Conservation (phyloP, 1,140 invertebrate genomes). For the Himalopsyche phryganea region DNA sequence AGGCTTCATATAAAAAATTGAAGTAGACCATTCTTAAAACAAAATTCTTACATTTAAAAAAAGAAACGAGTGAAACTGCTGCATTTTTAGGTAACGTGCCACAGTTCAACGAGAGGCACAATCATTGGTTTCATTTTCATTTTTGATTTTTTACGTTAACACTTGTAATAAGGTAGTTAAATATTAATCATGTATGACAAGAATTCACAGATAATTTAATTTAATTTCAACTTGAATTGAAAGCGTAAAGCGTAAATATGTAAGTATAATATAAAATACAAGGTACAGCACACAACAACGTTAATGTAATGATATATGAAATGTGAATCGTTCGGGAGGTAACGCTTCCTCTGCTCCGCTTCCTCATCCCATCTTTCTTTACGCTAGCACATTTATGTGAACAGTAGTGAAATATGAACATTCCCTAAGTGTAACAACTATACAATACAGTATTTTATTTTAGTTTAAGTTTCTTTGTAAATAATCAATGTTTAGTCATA, state of each 20-base stretch:
- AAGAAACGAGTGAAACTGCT: conserved; percentile 29
- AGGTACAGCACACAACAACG: conserved; percentile 35
- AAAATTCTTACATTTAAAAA: conserved; percentile 32
- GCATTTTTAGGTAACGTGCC: conserved; percentile 35
- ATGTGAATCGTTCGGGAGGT: conserved; percentile 28
- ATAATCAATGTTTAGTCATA: conserved; percentile 33
- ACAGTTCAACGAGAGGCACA: conserved; percentile 34
- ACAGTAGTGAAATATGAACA: conserved; percentile 26
- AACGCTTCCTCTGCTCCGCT: conserved; percentile 14
- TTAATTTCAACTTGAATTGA: conserved; percentile 28
- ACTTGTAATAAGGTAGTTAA: conserved; percentile 28
- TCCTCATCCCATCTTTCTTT: conserved; percentile 12
- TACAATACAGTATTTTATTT: conserved; percentile 19
- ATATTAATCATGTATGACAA: conserved; percentile 33
- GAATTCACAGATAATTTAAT: conserved; percentile 35
- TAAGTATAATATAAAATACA: conserved; percentile 35
- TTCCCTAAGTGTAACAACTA: conserved; percentile 29
- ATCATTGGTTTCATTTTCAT: conserved; percentile 34
- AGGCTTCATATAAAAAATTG: conserved; percentile 32
- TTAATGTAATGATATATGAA: conserved; percentile 22
- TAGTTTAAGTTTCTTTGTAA: conserved; percentile 31
- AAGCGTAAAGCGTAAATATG: conserved; percentile 35
- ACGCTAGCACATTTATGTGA: conserved; percentile 28
- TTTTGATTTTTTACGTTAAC: conserved; percentile 23
- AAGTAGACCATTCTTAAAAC: conserved; percentile 31